Evolutionary conservation across 2,113 vertebrate species (phyloP).

Genomic region (Pungitius pungitius): DNA sequence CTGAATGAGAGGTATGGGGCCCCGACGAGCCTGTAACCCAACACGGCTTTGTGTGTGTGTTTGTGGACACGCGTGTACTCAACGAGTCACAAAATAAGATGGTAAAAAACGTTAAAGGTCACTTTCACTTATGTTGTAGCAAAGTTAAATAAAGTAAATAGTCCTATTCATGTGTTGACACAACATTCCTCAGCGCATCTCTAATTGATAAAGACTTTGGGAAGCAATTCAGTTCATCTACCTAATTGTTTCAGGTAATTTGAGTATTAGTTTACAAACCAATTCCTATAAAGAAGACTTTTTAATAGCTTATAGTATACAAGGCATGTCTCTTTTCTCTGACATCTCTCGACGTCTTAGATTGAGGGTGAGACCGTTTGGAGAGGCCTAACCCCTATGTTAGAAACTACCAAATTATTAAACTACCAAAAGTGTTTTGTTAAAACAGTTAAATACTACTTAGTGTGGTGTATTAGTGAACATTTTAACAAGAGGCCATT

Average conservation of each 20-base stretch:
- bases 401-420: neutral
- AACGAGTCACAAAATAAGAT: neutral
- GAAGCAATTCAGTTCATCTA: neutral
- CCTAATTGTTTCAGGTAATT: neutral
- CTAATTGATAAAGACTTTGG: neutral
- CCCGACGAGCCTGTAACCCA: conserved; percentile 32
- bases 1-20: conserved; percentile 58
- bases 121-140: neutral
- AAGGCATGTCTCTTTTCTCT: neutral
- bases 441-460: neutral
- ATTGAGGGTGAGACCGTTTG: neutral
- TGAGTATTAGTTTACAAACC: neutral
- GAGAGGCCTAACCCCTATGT: neutral
- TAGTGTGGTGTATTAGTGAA: neutral
- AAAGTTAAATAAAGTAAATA: neutral
- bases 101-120: neutral
- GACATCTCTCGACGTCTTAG: neutral
- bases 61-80: conserved; percentile 16
- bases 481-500: neutral
- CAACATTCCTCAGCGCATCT: neutral
- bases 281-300: neutral
- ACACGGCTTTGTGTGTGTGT: neutral
- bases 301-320: neutral
- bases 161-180: neutral
- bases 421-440: neutral